These are phyloP conservation scores for Pocillopora damicornis DNA, from an alignment of 64 coral and sea anemone species.

Conservation along the genomic window DNA sequence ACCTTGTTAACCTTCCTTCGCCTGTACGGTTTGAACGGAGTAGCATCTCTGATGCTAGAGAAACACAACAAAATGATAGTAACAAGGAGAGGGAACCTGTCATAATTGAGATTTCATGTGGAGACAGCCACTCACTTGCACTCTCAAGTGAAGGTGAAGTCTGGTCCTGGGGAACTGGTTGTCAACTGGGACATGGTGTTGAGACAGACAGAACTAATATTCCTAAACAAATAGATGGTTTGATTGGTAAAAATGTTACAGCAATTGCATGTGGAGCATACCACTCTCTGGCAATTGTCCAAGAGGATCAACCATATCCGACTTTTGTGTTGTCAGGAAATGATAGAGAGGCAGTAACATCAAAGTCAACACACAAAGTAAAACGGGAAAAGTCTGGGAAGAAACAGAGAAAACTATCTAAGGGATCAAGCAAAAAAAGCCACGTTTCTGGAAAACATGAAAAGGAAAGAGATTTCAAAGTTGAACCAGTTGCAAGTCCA, in stretches of 20 bases:
- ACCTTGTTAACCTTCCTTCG: constrained; percentile 45
- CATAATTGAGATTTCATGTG: constrained; percentile 74
- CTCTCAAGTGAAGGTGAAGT: constrained; percentile 66
- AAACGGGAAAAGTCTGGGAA: constrained; percentile 15
- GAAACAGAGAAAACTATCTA: constrained; percentile 3
- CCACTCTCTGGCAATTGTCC: constrained; percentile 83
- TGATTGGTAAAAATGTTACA: constrained; percentile 73
- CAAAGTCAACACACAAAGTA: background rate
- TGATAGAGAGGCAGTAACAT: background rate
- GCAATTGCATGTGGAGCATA: constrained; percentile 78
- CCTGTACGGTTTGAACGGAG: constrained; percentile 44
- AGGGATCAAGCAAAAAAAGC: background rate
- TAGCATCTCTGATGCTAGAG: background rate
- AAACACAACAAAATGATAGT: background rate
- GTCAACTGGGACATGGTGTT: constrained; percentile 63
- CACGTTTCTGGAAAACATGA: constrained; percentile 8
- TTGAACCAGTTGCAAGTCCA: constrained; percentile 5
- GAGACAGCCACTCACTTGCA: constrained; percentile 76
- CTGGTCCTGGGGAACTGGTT: constrained; percentile 94
- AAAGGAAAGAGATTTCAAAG: constrained; percentile 5
- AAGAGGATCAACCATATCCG: constrained; percentile 10
- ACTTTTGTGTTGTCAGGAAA: constrained; percentile 23
- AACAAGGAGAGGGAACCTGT: background rate
- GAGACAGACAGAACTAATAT: constrained; percentile 25
- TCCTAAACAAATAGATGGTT: constrained; percentile 54